A percentile compares a stretch with the other conserved stretches of the same genome.
phyloP scores from a whole-genome alignment of 2,797 vertebrate species.

The Enteromius anoplus region DNA sequence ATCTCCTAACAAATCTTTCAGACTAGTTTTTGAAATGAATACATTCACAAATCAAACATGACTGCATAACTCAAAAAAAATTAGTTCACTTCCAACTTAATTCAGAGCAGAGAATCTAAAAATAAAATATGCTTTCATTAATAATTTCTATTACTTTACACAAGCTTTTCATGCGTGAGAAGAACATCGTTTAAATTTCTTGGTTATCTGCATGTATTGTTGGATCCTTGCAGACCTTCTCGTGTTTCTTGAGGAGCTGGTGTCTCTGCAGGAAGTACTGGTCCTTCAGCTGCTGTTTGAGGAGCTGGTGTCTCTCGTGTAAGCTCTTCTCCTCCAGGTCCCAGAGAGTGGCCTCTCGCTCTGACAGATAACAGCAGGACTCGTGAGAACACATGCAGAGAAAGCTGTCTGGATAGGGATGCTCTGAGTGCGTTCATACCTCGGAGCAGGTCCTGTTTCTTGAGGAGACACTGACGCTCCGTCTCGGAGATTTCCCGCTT shows the following conservation, averaged over 20 bases:
- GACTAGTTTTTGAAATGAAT: neutral
- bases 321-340: conserved; percentile 91
- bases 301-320: conserved; percentile 89
- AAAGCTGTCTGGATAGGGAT: neutral
- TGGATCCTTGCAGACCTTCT: conserved; percentile 77
- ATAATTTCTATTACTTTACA: too few species aligned
- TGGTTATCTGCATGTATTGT: neutral
- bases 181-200: neutral
- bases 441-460: conserved; percentile 90
- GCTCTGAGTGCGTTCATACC: conserved; percentile 69
- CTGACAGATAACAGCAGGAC: conserved; percentile 67
- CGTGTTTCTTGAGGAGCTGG: conserved; percentile 91
- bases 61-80: too few species aligned
- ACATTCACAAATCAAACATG: neutral
- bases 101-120: neutral
- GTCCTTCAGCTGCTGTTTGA: conserved; percentile 97
- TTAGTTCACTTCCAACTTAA: neutral
- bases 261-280: conserved; percentile 97
- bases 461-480: conserved; percentile 87
- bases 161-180: neutral
- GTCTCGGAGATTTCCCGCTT: conserved; percentile 88
- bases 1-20: neutral
- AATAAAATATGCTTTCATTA: too few species aligned
- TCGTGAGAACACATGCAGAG: too few species aligned
- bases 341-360: conserved; percentile 88